Base-by-base conservation (phyloP, 1,140 invertebrate species). In the Bombus sylvicola region DNA sequence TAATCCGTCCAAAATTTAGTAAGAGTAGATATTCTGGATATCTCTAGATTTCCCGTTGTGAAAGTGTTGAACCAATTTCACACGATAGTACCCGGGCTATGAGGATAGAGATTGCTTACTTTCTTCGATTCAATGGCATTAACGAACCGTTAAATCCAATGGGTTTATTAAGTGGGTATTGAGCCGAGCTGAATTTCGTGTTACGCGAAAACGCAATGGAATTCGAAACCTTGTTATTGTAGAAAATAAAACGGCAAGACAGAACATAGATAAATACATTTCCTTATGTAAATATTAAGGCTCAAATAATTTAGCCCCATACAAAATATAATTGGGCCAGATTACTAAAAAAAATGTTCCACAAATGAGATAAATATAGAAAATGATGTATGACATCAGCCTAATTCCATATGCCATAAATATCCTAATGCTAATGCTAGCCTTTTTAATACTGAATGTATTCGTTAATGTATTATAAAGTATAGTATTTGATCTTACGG, bases 31-130 rank as follows among this genome's bases (percentile, higher is more conserved):
- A 13, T 15, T 25, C 10, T 18, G 34, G 0, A 39, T 37, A 41
- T 31, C 31, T 68, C 41, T 68, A 69, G 43, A 80, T 69, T 77
- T 62, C 37, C 37, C 37, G 8, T 41, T 43, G 41, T 53, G 78
- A 80, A 69, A 80, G 78, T 69, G 64, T 69, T 39, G 31, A 68
- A 37, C 31, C 9, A 62, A 53, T 80, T 80, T 69, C 43, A 53
- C 43, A 39, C 41, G 31, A 43, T 43, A 15, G 31, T 43, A 22
- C 28, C 22, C 3, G 57, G 25, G 28, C 37, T 39, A 43, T 34
- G 34, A 47, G 3, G 41, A 25, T 69, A 37, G 68, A 37, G 68
- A 39, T 37, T n/a, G 15, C 41, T 68, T 47, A 79, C 77, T 79
- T 79, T 79, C 41, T 68, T 79, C n/a, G 25, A 68, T 79, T 68